Percentiles rank a stretch among this genome's conserved stretches.
phyloP scores from a whole-genome alignment of 1,140 invertebrate species.

The Idris sp. region DNA sequence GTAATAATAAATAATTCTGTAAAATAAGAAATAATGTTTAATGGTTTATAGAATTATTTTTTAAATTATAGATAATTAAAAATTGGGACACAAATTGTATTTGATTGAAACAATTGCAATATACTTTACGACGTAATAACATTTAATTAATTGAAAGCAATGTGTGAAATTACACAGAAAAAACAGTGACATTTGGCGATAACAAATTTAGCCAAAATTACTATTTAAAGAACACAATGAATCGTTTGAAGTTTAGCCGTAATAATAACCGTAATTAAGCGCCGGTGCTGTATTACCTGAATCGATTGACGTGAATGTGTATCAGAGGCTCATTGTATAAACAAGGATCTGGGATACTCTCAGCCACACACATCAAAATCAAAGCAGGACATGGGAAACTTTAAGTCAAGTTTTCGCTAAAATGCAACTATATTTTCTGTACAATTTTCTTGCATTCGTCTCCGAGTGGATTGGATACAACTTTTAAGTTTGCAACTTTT shows the following conservation, averaged over 20 bases:
- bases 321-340: conserved; percentile 37
- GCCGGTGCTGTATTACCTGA: conserved; percentile 25
- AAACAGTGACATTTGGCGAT: neutral
- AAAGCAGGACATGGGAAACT: conserved; percentile 29
- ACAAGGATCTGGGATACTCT: conserved; percentile 22
- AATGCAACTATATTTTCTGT: conserved; percentile 30
- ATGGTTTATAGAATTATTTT: no score
- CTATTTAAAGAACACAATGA: conserved; percentile 1
- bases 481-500: conserved; percentile 18
- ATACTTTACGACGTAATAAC: no score
- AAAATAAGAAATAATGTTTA: no score
- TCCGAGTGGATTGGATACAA: conserved; percentile 53
- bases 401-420: conserved; percentile 28
- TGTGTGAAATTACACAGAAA: no score
- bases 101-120: no score
- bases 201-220: neutral
- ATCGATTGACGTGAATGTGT: conserved; percentile 48
- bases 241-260: conserved; percentile 5
- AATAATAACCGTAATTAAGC: conserved; percentile 44
- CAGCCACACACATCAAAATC: conserved; percentile 49
- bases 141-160: no score
- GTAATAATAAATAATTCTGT: no score
- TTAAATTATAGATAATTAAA: no score
- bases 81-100: no score
- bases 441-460: conserved; percentile 60